Evolutionary conservation across 1,140 invertebrate species (phyloP).

Genomic region (Magallana ariakensis): DNA sequence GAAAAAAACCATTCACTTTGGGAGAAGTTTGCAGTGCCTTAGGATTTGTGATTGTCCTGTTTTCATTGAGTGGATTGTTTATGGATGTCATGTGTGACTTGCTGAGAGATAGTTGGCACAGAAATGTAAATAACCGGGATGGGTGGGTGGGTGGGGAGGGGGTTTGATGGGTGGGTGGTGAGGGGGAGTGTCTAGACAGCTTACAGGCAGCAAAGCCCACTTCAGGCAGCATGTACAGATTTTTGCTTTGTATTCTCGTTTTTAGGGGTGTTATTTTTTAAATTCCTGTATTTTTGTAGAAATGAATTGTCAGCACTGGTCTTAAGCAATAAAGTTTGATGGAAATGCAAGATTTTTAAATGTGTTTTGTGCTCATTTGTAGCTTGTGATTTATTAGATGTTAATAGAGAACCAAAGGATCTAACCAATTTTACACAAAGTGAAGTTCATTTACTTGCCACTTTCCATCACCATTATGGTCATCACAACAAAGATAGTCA

Average conservation of each 20-base stretch:
- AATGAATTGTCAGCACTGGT: background rate
- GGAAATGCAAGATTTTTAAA: background rate
- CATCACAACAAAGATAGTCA: no score
- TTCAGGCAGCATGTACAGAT: background rate
- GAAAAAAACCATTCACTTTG: no score
- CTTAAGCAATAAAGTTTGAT: background rate
- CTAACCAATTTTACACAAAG: no score
- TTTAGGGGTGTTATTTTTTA: background rate
- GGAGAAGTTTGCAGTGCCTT: no score
- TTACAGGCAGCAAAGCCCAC: constrained; percentile 10
- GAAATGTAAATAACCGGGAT: background rate
- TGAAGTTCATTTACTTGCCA: no score
- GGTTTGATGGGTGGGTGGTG: no score
- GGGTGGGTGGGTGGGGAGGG: background rate
- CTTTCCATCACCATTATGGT: no score
- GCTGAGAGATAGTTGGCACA: background rate
- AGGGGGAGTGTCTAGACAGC: background rate
- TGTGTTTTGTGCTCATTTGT: no score
- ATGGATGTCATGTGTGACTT: background rate
- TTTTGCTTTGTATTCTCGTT: background rate
- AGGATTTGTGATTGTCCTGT: no score
- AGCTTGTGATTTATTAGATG: no score
- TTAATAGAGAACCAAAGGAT: no score
- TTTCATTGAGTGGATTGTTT: background rate
- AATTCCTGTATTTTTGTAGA: background rate